Evolutionary conservation across 2,888 invertebrate species (phyloP).

Genomic region (Lucinisca nassula): DNA sequence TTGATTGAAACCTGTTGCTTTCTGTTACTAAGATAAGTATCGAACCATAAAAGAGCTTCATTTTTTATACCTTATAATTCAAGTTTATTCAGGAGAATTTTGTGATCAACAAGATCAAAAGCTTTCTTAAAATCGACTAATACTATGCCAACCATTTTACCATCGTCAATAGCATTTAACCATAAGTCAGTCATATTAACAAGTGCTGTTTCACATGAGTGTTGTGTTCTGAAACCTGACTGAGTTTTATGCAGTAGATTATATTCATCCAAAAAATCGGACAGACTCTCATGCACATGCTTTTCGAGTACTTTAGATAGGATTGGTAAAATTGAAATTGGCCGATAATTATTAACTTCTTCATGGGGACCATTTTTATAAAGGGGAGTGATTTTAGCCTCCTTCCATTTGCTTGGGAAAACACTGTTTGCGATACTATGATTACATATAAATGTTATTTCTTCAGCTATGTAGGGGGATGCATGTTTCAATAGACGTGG

Average conservation of each 20-base stretch:
- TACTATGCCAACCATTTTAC: not conserved
- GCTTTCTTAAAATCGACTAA: not conserved
- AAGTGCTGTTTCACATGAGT: not conserved
- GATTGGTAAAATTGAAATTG: not conserved
- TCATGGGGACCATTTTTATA: not conserved
- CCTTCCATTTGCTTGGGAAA: conserved; percentile 4
- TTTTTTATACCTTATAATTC: too few species aligned
- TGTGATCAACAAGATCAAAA: too few species aligned
- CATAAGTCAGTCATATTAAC: not conserved
- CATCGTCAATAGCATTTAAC: not conserved
- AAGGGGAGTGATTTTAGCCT: not conserved
- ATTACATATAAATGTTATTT: not conserved
- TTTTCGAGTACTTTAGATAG: not conserved
- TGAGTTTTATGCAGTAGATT: not conserved
- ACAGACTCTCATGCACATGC: not conserved
- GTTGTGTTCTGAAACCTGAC: not conserved
- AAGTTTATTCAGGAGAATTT: too few species aligned
- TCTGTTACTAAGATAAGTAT: too few species aligned
- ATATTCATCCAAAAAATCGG: not conserved
- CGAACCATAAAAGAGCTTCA: too few species aligned
- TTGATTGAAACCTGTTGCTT: too few species aligned
- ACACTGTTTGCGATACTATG: not conserved
- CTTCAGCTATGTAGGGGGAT: not conserved
- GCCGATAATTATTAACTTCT: not conserved
- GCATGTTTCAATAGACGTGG: not conserved